Evolutionary conservation across 1,140 invertebrate genomes (phyloP).

Genomic region (Drosophila tani): DNA sequence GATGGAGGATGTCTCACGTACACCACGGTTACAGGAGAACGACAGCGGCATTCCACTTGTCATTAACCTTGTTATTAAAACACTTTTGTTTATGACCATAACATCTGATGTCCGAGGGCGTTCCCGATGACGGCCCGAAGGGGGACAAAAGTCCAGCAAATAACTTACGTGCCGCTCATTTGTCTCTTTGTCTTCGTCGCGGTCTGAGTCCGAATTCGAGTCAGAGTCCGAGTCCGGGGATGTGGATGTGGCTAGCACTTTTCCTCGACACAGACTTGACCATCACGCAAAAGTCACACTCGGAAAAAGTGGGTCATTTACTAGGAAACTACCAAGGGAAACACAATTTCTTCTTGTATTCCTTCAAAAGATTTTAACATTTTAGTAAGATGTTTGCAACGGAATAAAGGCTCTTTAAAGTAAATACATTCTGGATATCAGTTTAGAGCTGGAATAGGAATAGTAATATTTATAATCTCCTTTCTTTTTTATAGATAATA

Average conservation of each 20-base stretch:
- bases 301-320: neutral
- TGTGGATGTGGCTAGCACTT: slow-evolving; percentile 17
- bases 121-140: slow-evolving; percentile 6
- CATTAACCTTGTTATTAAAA: slow-evolving; percentile 85
- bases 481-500: too few relatives aligned
- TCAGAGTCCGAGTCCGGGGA: neutral
- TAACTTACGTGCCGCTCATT: slow-evolving; percentile 83
- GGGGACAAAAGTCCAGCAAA: slow-evolving; percentile 63
- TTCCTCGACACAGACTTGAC: slow-evolving; percentile 24
- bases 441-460: too few relatives aligned
- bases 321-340: neutral
- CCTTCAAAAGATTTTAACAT: too few relatives aligned
- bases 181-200: slow-evolving; percentile 53
- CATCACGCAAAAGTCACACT: slow-evolving; percentile 39
- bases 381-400: too few relatives aligned
- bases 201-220: neutral
- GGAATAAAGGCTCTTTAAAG: too few relatives aligned
- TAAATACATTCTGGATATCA: too few relatives aligned
- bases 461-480: too few relatives aligned
- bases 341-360: too few relatives aligned
- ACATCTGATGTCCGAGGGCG: slow-evolving; percentile 75
- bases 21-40: neutral
- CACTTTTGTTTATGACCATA: slow-evolving; percentile 84
- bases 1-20: slow-evolving; percentile 53
- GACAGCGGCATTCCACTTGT: slow-evolving; percentile 75